Conservation (phyloP, 2,797 vertebrate genomes). For the Heterohyrax brucei region DNA sequence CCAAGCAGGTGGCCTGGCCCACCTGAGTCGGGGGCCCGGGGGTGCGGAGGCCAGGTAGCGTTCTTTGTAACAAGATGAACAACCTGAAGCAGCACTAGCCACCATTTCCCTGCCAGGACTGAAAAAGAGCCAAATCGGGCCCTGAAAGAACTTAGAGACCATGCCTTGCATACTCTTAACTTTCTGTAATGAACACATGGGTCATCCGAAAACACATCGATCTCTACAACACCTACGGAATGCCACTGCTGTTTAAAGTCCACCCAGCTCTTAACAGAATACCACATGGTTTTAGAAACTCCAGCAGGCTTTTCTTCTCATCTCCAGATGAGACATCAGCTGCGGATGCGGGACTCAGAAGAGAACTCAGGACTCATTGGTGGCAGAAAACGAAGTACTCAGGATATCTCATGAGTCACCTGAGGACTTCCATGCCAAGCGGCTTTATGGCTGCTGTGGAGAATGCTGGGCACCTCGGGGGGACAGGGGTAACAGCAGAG, state of each 20-base stretch:
- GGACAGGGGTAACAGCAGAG: too few species aligned
- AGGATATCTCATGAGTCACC: background rate
- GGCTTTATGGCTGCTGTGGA: background rate
- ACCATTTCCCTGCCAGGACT: background rate
- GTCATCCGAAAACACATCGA: background rate
- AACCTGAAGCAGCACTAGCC: background rate
- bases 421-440: rapidly evolving
- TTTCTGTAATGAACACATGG: background rate
- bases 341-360: background rate
- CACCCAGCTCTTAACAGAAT: background rate
- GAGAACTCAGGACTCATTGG: background rate
- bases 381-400: background rate
- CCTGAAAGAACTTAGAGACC: background rate
- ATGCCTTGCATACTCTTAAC: background rate
- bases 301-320: background rate
- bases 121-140: background rate
- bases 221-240: background rate
- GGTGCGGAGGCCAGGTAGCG: too few species aligned
- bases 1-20: rapidly evolving
- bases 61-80: background rate
- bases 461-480: too few species aligned
- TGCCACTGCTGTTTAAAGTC: background rate
- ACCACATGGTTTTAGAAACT: background rate
- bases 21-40: too few species aligned
- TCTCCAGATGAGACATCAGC: background rate